A percentile compares a stretch with the other conserved stretches of the same genome.
Conservation (phyloP, 2,888 invertebrate genomes). For the Drosophila pseudotakahashii region DNA sequence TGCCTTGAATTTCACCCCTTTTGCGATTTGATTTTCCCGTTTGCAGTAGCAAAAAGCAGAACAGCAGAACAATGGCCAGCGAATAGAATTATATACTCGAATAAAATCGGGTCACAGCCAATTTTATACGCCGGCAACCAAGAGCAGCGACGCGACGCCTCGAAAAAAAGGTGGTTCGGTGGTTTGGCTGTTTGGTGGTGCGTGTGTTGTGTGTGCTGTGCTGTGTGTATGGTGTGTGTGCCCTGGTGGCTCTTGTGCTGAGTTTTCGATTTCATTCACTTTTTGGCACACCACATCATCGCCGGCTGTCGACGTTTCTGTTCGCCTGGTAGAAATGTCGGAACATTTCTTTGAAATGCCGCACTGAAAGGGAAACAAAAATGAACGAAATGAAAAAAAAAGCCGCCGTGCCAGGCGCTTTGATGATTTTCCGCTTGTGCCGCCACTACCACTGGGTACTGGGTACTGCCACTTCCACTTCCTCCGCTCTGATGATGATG, state of each 20-base stretch:
- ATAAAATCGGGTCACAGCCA: constrained; percentile 76
- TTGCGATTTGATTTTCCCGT: constrained; percentile 20
- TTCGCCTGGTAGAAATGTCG: constrained; percentile 77
- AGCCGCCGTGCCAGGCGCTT: constrained; percentile 73
- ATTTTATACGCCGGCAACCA: constrained; percentile 66
- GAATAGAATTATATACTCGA: constrained; percentile 31
- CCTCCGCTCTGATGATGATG: constrained; percentile 59
- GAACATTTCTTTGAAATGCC: constrained; percentile 81
- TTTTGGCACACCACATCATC: constrained; percentile 73
- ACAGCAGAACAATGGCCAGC: constrained; percentile 35
- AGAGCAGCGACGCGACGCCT: constrained; percentile 22
- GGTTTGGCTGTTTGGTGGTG: constrained; percentile 54
- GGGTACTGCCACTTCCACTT: constrained; percentile 25
- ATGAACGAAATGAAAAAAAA: constrained; percentile 53
- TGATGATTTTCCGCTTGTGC: constrained; percentile 76
- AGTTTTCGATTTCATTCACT: constrained; percentile 71
- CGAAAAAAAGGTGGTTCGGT: constrained; percentile 30
- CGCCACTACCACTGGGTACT: constrained; percentile 29
- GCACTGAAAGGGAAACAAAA: constrained; percentile 61
- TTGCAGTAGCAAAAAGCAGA: constrained; percentile 13
- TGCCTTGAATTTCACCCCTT: constrained; percentile 22
- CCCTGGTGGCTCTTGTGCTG: constrained; percentile 26
- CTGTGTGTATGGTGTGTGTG: constrained; percentile 26
- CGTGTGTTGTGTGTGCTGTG: constrained; percentile 22
- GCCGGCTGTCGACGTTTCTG: constrained; percentile 57